Evolutionary conservation across 2,888 invertebrate genomes (phyloP), one percentile per base, ranked within the genome.

Genomic region (Orthonevra nobilis): DNA sequence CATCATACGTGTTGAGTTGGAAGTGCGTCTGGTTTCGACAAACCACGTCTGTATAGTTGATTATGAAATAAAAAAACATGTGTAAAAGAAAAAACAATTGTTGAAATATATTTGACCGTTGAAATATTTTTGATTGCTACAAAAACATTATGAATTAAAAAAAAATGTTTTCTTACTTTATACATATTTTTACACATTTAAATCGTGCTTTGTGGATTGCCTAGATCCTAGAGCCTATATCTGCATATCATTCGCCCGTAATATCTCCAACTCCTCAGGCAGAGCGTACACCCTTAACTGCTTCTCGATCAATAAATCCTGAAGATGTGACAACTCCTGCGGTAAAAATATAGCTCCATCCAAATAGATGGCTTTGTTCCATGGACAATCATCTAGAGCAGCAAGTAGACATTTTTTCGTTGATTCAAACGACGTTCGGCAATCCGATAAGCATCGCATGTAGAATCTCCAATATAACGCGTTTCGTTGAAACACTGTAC

Each of bases 271-370:
- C 88, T 95, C 95, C 86, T 94, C 94, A 0, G 93, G 92, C 40
- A 94, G 91, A 40, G 95, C 92, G 87, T 94, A 95, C 83, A 94
- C 90, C 56, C 95, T 90, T 73, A 95, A 89, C 85, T 92, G 92
- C 84, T 94, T 94, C 85, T 95, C 95, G 56, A 93, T 92, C 84
- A 95, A 90, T 64, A 94, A 89, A 89, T 95, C 95, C 84, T 93
- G 93, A 82, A 95, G 91, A 89, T 93, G 92, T 0, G 91, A 89
- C 77, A 93, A 87, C 83, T 92, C 92, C 73, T 91, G 91, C 26
- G 92, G 93, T 32, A 93, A 90, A 83, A 92, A 90, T 81, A 91
- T 91, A 0, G 92, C 92, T 2, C 93, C 93, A 85, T 93, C 92
- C 81, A 92, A 90, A 82, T 93, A 93, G 38, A 94, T 86, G 2